Base-by-base conservation (phyloP, 2,797 vertebrate genomes). In the Microctenopoma lineatum region DNA sequence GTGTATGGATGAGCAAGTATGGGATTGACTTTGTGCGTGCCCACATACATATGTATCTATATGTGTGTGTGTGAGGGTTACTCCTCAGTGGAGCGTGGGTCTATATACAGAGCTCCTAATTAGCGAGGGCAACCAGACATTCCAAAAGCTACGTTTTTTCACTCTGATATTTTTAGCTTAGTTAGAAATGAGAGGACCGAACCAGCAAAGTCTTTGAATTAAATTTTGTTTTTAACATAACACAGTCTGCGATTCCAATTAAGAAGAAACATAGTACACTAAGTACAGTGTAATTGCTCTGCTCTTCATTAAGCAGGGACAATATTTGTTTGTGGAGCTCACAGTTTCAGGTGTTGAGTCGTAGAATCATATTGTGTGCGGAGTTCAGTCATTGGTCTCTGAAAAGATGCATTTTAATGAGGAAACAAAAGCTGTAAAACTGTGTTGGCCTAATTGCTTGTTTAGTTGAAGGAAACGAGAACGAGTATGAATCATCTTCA, bases 51-150 rank as follows among this genome's bases (percentile, higher is more conserved):
- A 29, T 29, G 3, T 29, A 29, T 29, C 4, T 29, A 29, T 29
- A 29, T 38, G 34, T 26, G 42, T 48, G 29, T 42, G 45, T 59
- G 60, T 39, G 51, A 50, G 57, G 64, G 84, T 80, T 86, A 74
- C 76, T 90, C 80, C 81, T 91, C 90, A 90, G 71, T 82, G 81
- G 84, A 92, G 90, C 87, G 61, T 87, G 84, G 77, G 62, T 90
- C 81, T 85, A 76, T 79, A 80, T 85, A 86, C 83, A 84, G 77
- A 84, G 78, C 77, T 85, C 63, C 85, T 91, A 93, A 93, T 93
- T 93, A 93, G 86, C 16, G 44, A 84, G 80, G 79, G 80, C 80
- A 88, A 71, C 81, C 81, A 90, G 72, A 90, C 78, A 73, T 74
- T 70, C 65, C 79, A 70, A 67, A 77, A 66, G 75, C 79, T 68